phyloP scores from a whole-genome alignment of 2,797 vertebrate species.

The Bryconaethiops microstoma region DNA sequence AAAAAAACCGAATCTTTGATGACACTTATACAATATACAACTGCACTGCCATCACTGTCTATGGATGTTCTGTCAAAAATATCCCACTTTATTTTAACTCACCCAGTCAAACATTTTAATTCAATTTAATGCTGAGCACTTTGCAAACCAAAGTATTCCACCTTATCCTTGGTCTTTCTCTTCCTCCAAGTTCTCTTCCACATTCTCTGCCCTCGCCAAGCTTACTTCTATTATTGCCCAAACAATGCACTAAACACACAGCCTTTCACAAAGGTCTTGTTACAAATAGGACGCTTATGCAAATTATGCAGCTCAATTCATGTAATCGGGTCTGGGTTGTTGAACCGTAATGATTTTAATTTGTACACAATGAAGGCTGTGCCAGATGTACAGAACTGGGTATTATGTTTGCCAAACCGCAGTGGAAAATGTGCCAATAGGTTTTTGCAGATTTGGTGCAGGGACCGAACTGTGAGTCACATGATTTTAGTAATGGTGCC shows the following conservation, averaged over 20 bases:
- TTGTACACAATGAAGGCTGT: slow-evolving; percentile 11
- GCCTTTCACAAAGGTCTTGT: slow-evolving; percentile 12
- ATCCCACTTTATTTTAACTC: neutral
- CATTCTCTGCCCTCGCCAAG: neutral
- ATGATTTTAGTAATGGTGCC: slow-evolving; percentile 9
- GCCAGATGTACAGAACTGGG: neutral
- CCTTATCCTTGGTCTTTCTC: neutral
- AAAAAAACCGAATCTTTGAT: neutral
- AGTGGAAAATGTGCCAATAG: neutral
- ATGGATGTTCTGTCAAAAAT: neutral
- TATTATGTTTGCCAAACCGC: neutral
- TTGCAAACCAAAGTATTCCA: neutral
- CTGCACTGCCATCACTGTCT: neutral
- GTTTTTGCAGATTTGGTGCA: slow-evolving; percentile 7
- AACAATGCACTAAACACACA: neutral
- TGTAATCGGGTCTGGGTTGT: neutral
- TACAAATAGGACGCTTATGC: slow-evolving; percentile 4
- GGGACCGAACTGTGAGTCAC: neutral
- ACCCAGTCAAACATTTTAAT: neutral
- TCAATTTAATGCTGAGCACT: neutral
- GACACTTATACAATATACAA: neutral
- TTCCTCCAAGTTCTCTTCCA: neutral
- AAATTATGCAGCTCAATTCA: slow-evolving; percentile 13
- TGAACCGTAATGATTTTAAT: slow-evolving; percentile 9
- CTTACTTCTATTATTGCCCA: neutral